These are phyloP conservation scores for Mugil cephalus DNA, from an alignment of 2,113 vertebrate genomes.

Conservation along the genomic window DNA sequence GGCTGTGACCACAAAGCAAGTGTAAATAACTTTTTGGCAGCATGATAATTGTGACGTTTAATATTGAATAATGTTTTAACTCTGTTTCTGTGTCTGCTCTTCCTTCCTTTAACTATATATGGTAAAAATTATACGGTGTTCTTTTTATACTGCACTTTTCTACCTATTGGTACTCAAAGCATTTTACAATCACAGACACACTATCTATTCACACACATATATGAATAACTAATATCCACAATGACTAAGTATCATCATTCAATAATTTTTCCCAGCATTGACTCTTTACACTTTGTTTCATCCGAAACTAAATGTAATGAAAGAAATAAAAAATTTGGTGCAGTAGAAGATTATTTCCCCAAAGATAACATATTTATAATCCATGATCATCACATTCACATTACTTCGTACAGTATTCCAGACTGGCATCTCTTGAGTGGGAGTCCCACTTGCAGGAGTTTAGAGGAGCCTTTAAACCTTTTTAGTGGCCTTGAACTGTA, in stretches of 20 bases:
- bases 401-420: conserved; percentile 36
- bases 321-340: neutral
- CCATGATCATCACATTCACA: conserved; percentile 26
- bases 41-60: conserved; percentile 2
- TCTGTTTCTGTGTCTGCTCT: too few species aligned
- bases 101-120: neutral
- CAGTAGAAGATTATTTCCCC: conserved; percentile 18
- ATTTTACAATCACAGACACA: too few species aligned
- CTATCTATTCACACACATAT: too few species aligned
- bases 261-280: too few species aligned
- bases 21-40: neutral
- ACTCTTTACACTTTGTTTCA: conserved; percentile 1
- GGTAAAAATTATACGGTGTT: too few species aligned
- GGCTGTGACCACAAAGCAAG: neutral
- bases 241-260: neutral
- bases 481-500: conserved; percentile 62
- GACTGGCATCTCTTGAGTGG: conserved; percentile 52
- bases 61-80: conserved; percentile 3
- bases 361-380: conserved; percentile 27
- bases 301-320: conserved; percentile 1
- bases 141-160: too few species aligned
- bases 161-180: too few species aligned
- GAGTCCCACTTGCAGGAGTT: conserved; percentile 42
- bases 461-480: conserved; percentile 51
- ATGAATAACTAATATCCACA: neutral